Evolutionary conservation across 2,113 vertebrate species (phyloP).

Genomic region (Notothenia coriiceps): DNA sequence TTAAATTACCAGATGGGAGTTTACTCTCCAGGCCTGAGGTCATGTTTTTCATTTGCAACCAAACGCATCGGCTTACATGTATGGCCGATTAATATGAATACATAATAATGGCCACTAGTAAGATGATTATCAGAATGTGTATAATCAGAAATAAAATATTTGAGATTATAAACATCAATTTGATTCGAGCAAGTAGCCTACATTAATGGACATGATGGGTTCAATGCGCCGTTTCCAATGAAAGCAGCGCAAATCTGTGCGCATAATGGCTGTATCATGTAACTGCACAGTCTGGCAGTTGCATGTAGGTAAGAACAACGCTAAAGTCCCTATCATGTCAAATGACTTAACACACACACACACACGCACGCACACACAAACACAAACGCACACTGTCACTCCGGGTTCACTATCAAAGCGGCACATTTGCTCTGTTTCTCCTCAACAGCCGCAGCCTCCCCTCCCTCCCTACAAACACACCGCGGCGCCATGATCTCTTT

Average conservation of each 20-base stretch:
- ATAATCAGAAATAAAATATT: accelerated
- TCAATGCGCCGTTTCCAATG: background rate
- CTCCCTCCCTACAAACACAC: slow-evolving; percentile 82
- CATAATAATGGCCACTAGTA: background rate
- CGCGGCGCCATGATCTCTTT: slow-evolving; percentile 88
- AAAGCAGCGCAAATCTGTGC: slow-evolving; percentile 41
- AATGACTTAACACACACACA: background rate
- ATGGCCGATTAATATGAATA: background rate
- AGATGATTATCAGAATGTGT: too few species aligned
- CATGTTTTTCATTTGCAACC: slow-evolving; percentile 3
- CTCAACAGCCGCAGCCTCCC: slow-evolving; percentile 76
- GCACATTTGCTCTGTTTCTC: slow-evolving; percentile 11
- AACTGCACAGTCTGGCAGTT: background rate
- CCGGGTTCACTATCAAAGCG: slow-evolving; percentile 8
- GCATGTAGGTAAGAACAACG: background rate
- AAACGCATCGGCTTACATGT: slow-evolving; percentile 1
- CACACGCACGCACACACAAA: background rate
- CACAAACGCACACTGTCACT: background rate
- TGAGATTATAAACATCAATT: background rate
- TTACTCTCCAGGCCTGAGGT: slow-evolving; percentile 2
- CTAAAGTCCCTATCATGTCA: background rate
- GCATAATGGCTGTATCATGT: background rate
- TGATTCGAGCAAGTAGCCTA: too few species aligned
- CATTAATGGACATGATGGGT: background rate
- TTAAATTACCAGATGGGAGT: background rate